Evolutionary conservation across 1,140 invertebrate species (phyloP), one percentile per base, ranked within the genome.

Genomic region (Panonychus citri): DNA sequence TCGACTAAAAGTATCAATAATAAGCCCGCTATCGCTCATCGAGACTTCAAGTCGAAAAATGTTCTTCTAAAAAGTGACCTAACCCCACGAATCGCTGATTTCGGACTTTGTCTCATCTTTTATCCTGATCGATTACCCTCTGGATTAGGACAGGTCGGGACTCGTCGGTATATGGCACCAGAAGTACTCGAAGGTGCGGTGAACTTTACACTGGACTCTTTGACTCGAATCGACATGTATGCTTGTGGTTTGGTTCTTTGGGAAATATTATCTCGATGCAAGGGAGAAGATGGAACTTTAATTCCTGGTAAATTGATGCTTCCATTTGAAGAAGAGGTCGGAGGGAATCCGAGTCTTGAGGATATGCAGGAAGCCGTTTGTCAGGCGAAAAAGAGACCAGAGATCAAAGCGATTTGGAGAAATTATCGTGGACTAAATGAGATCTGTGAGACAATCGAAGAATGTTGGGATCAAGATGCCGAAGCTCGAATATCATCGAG

Each of bases 21-120:
- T 60, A 46, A 46, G 19, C 49, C 49, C 17, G 24, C 49, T 10
- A 51, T 98, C 46, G 91, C 91, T 5, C 93, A 98, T 70, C 62
- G 94, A 49, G 94, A 99, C 73, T 95, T 99, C 67, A 99, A 99
- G 69, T 93, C 63, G 30, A 95, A 95, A 72, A 99, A 99, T 72
- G 90, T 99, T 39, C 72, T 99, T 34, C 71, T 99, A 0, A 94
- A 91, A 71, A 70, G 74, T 28, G 86, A 97, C 68, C 73, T 96
- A 67, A 86, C 83, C 42, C 87, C 89, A 15, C 96, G 91, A 65
- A 88, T 99, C 66, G 90, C 90, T 55, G 94, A 99, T 72, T 97
- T 98, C 73, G 93, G 93, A 5, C 72, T 97, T 24, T 91, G 93
- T 13, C 73, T 97, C 57, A 80, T 91, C 59, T 97, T 96, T 71